These are phyloP conservation scores for Netelia inedita DNA, from an alignment of 2,888 invertebrate genomes.

Conservation along the genomic window DNA sequence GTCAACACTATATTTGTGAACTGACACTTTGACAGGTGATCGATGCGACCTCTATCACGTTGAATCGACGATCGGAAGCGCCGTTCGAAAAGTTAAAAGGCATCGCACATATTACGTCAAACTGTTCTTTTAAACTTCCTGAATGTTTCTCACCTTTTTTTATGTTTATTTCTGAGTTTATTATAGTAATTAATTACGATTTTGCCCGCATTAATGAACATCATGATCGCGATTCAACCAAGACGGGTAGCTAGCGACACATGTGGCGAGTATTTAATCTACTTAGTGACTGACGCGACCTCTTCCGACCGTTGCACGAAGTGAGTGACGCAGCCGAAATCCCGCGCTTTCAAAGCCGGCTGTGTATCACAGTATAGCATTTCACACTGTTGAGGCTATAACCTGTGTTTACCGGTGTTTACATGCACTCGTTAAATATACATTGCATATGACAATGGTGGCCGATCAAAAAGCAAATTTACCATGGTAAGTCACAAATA, in stretches of 20 bases:
- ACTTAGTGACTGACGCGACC: no score
- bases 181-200: no score
- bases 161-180: no score
- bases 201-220: no score
- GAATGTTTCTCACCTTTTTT: no score
- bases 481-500: slow-evolving; percentile 87
- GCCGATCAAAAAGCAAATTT: slow-evolving; percentile 85
- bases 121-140: no score
- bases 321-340: slow-evolving; percentile 11
- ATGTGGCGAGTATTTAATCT: no score
- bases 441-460: slow-evolving; percentile 45
- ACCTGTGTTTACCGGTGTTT: slow-evolving; percentile 1
- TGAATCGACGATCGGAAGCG: background rate
- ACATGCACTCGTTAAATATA: background rate
- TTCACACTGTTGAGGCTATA: background rate
- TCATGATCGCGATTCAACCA: no score
- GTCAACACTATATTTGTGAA: background rate
- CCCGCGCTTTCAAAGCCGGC: slow-evolving; percentile 47
- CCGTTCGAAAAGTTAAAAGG: background rate
- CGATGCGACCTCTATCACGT: background rate
- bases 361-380: slow-evolving; percentile 5
- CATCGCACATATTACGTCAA: no score
- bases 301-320: no score
- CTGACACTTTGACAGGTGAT: background rate
- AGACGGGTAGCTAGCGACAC: no score